Percentiles rank a stretch among this genome's conserved stretches.
Evolutionary conservation across 1,140 invertebrate species (phyloP).

Genomic region (Adelges cooleyi): DNA sequence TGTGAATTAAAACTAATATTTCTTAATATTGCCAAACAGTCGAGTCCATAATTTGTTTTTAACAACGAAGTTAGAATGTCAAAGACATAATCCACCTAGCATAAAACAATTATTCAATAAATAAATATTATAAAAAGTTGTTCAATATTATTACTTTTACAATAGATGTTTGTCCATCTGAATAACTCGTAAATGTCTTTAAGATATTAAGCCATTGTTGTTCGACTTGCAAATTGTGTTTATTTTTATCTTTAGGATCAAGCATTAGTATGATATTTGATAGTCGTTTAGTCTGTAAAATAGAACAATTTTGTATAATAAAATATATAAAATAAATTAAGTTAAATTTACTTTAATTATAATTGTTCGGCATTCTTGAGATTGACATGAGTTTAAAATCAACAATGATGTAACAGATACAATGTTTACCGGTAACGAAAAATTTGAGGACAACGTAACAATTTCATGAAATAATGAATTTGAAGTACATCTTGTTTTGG

Average conservation of each 20-base stretch:
- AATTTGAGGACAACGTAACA: not conserved
- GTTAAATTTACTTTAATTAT: constrained; percentile 11
- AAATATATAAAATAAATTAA: not conserved
- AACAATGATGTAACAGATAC: not conserved
- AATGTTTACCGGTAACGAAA: not conserved
- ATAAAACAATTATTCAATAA: not conserved
- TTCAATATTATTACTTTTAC: not conserved
- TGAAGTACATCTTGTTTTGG: constrained; percentile 1
- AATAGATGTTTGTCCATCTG: constrained; percentile 3
- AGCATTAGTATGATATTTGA: not conserved
- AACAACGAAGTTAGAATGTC: not conserved
- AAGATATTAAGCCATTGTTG: constrained; percentile 2
- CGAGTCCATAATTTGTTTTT: not conserved
- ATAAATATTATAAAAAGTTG: not conserved
- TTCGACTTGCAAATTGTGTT: not conserved
- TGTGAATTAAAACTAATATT: constrained; percentile 13
- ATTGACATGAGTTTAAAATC: not conserved
- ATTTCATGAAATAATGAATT: constrained; percentile 19
- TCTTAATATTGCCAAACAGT: constrained; percentile 3
- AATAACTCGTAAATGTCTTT: not conserved
- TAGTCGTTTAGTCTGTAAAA: constrained; percentile 1
- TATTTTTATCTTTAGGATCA: constrained; percentile 3
- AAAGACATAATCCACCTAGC: not conserved
- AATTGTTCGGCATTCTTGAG: not conserved
- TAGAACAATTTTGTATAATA: not conserved